Base-by-base conservation (phyloP, 1,140 invertebrate species). In the Aphelinus atriplicis region DNA sequence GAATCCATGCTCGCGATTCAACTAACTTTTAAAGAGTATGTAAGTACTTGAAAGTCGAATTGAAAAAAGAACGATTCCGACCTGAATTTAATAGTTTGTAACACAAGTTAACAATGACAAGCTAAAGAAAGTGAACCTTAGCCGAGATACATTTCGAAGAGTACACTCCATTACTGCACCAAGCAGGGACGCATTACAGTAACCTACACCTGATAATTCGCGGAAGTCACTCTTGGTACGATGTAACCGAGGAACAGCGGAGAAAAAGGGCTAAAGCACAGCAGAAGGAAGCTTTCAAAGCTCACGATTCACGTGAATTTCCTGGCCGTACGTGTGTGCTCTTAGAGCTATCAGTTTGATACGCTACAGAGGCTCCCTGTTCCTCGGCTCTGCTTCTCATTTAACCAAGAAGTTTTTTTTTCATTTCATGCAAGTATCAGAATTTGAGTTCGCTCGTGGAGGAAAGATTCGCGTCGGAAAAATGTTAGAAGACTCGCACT, bases 301-400 rank as follows among this genome's bases (percentile, higher is more conserved):
- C n/a, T 45, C 48, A 45, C 57, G 26, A 26, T 58, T 45, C 46
- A 47, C 55, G 26, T 26, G 55, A 46, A 58, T 67, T 67, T 56
- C 3, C 10, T 3, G 50, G 26, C 26, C 10, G 50, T 42, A 5
- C 10, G 53, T 10, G 61, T 62, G n/a, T 66, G 61, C 53, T 67
- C 64, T 73, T 73, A 67, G 64, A 73, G 72, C 42, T 62, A 73
- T 73, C 63, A 63, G 51, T 67, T 73, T 53, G 42, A 73, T 67
- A 67, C 7, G 6, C 42, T 4, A 6, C 51, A 53, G 51, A 53
- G 3, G 6, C 50, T 68, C 63, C 10, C 63, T 73, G 48, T 57
- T 26, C 43, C 7, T 70, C 45, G 64, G 45, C 55, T 48, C 56
- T 5, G 51, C 43, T 47, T 10, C 53, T 63, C 50, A 57, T 68